Evolutionary conservation across 2,888 invertebrate genomes (phyloP).

Genomic region (Drosophila quinaria): DNA sequence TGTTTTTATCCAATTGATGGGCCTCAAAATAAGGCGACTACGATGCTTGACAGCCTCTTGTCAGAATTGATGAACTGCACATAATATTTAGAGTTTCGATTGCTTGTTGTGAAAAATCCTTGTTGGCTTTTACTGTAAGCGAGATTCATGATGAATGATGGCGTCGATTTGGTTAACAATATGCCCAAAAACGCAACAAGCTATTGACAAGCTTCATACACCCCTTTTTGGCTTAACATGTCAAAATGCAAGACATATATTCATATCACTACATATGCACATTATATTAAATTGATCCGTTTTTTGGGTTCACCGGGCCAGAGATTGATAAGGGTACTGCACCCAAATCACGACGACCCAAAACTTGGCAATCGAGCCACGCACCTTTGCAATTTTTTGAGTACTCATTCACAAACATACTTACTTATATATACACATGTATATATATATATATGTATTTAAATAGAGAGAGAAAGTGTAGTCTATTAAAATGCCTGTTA

Average conservation of each 20-base stretch:
- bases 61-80: constrained; percentile 43
- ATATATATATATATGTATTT: background rate
- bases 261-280: constrained; percentile 22
- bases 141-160: constrained; percentile 34
- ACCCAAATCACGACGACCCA: constrained; percentile 38
- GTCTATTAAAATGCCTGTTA: too few relatives aligned
- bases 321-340: constrained; percentile 63
- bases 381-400: constrained; percentile 35
- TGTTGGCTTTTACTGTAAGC: constrained; percentile 3
- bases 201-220: constrained; percentile 17
- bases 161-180: constrained; percentile 36
- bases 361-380: constrained; percentile 32
- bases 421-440: background rate
- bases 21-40: constrained; percentile 7
- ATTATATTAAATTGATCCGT: constrained; percentile 46
- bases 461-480: background rate
- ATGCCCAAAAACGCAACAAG: constrained; percentile 37
- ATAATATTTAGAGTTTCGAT: constrained; percentile 27
- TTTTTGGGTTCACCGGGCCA: constrained; percentile 34
- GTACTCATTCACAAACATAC: constrained; percentile 9
- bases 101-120: constrained; percentile 14
- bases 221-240: constrained; percentile 23
- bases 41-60: constrained; percentile 38
- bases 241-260: constrained; percentile 24
- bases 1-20: constrained; percentile 23